Conservation (phyloP, 2,113 vertebrate species). For the Thinocorus orbignyianus region DNA sequence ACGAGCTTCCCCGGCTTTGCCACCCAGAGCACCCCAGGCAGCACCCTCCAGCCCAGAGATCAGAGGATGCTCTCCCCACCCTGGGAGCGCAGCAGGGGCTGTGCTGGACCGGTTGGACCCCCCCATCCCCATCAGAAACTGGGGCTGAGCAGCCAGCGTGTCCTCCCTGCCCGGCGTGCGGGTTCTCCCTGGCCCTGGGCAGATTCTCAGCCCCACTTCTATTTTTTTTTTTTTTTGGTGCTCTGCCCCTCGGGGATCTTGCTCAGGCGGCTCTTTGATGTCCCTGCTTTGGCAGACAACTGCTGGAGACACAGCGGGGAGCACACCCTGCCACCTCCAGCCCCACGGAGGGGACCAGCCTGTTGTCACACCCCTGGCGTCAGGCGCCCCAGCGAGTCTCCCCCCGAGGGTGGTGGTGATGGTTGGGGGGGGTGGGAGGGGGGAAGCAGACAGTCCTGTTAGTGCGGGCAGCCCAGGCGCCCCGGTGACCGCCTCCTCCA, state of each 20-base stretch:
- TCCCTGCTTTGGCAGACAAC: not conserved
- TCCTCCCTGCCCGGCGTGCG: not conserved
- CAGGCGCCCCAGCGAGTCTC: not conserved
- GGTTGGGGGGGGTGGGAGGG: too few relatives aligned
- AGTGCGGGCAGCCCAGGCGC: not conserved
- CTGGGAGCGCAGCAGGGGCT: not conserved
- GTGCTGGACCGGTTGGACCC: not conserved
- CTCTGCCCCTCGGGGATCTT: not conserved
- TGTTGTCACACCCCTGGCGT: not conserved
- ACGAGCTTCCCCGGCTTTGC: not conserved
- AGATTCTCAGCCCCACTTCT: not conserved
- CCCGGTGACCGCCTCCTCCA: not conserved
- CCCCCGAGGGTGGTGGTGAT: not conserved
- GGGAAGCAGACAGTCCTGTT: not conserved
- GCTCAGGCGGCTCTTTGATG: conserved; percentile 7
- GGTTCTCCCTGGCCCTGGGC: not conserved
- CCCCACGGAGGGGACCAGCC: not conserved
- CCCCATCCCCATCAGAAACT: not conserved
- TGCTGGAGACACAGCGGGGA: not conserved
- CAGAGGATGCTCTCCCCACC: conserved; percentile 28
- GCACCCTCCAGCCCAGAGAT: conserved; percentile 2
- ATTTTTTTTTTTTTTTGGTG: not conserved
- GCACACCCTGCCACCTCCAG: not conserved
- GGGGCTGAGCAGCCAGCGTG: not conserved
- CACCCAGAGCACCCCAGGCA: not conserved